Evolutionary conservation across 1,140 invertebrate species (phyloP).

Genomic region (Plodia interpunctella): DNA sequence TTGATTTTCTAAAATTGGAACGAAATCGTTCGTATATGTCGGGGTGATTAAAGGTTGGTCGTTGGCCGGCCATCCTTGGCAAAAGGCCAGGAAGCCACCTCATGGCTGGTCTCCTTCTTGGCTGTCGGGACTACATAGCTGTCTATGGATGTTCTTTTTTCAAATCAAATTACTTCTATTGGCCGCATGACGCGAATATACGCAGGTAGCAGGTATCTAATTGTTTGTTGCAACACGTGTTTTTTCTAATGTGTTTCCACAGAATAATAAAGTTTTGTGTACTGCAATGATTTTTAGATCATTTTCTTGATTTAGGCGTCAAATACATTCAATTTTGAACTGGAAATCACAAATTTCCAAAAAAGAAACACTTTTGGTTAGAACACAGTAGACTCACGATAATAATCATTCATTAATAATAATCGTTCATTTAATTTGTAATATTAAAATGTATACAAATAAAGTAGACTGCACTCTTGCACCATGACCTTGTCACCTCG

Average conservation of each 20-base stretch:
- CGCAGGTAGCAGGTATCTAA: background rate
- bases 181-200: background rate
- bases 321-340: no score
- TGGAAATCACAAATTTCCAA: no score
- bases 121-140: conserved; percentile 23
- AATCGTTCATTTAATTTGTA: no score
- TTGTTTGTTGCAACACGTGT: no score
- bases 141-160: conserved; percentile 30
- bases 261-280: no score
- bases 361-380: no score
- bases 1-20: conserved; percentile 35
- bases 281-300: no score
- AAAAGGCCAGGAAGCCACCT: conserved; percentile 29
- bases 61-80: conserved; percentile 42
- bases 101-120: conserved; percentile 22
- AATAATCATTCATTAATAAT: no score
- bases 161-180: conserved; percentile 10
- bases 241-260: no score
- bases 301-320: no score
- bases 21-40: conserved; percentile 23
- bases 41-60: conserved; percentile 41
- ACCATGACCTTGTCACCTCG: conserved; percentile 25
- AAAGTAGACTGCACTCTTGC: background rate
- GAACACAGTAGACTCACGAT: no score
- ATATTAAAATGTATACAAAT: no score